These are phyloP conservation scores for Leptinotarsa texana DNA, from an alignment of 1,140 invertebrate species.

Conservation along the genomic window DNA sequence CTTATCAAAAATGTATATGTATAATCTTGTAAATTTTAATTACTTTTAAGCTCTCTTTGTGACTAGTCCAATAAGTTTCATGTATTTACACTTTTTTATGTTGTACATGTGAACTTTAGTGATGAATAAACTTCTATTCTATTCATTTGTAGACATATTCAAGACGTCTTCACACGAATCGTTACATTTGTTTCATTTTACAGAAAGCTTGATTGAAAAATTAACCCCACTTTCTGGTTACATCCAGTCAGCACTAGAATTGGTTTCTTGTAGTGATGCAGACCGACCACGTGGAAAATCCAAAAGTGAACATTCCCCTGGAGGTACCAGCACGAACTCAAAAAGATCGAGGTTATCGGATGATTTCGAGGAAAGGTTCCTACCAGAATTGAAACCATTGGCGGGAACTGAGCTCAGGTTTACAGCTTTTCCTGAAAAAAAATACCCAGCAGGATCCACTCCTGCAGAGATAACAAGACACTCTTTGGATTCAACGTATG, in stretches of 20 bases:
- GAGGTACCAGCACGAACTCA: neutral
- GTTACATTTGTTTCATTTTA: constrained; percentile 30
- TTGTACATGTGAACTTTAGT: too few species aligned
- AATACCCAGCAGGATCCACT: constrained; percentile 75
- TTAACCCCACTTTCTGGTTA: constrained; percentile 67
- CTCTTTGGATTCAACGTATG: constrained; percentile 82
- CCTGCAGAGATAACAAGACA: constrained; percentile 85
- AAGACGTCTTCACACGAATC: neutral
- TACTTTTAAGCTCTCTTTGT: too few species aligned
- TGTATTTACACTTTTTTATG: too few species aligned
- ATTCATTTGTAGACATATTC: too few species aligned
- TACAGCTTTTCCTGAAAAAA: constrained; percentile 73
- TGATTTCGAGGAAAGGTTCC: constrained; percentile 71
- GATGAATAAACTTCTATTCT: too few species aligned
- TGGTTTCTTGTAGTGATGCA: constrained; percentile 66
- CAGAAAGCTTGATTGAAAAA: constrained; percentile 57
- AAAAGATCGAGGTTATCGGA: constrained; percentile 57
- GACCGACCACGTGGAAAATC: constrained; percentile 62
- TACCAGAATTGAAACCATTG: constrained; percentile 81
- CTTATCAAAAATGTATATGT: too few species aligned
- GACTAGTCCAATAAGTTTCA: too few species aligned
- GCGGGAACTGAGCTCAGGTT: constrained; percentile 81
- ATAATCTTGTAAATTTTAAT: too few species aligned
- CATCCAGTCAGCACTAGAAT: constrained; percentile 72
- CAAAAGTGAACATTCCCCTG: constrained; percentile 39